These are phyloP conservation scores for Propsilocerus akamusi DNA, from an alignment of 1,140 invertebrate genomes.

Conservation along the genomic window DNA sequence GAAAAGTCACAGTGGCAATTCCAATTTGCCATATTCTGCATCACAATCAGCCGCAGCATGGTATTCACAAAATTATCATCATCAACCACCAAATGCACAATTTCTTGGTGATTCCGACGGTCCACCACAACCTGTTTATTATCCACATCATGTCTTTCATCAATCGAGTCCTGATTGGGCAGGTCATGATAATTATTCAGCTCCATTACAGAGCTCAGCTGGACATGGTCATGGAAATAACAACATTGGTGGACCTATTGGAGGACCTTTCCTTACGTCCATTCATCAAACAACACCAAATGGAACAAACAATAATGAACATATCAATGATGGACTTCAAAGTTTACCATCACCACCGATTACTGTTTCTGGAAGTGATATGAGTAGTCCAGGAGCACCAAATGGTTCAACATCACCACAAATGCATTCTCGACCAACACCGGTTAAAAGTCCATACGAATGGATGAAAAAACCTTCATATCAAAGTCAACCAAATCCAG, in stretches of 20 bases:
- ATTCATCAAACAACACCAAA: slow-evolving; percentile 24
- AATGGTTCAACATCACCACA: slow-evolving; percentile 21
- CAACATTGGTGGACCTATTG: slow-evolving; percentile 17
- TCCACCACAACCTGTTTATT: slow-evolving; percentile 28
- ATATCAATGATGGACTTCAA: slow-evolving; percentile 12
- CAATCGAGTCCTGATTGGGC: slow-evolving; percentile 17
- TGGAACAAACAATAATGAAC: slow-evolving; percentile 15
- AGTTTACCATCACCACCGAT: slow-evolving; percentile 34
- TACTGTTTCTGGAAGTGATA: slow-evolving; percentile 41
- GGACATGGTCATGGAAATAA: too few relatives aligned
- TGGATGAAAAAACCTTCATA: slow-evolving; percentile 82
- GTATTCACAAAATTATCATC: slow-evolving; percentile 15
- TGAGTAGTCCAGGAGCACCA: slow-evolving; percentile 39
- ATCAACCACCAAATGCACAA: slow-evolving; percentile 28
- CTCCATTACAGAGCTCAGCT: slow-evolving; percentile 15
- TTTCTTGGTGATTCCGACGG: slow-evolving; percentile 27
- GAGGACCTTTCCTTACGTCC: slow-evolving; percentile 23
- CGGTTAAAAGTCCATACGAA: slow-evolving; percentile 57
- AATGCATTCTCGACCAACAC: slow-evolving; percentile 31
- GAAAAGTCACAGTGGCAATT: slow-evolving; percentile 17
- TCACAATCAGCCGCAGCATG: slow-evolving; percentile 16
- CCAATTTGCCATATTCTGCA: slow-evolving; percentile 19
- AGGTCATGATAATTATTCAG: slow-evolving; percentile 20
- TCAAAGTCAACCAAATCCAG: slow-evolving; percentile 60
- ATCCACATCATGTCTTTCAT: slow-evolving; percentile 22